Evolutionary conservation across 2,888 invertebrate species (phyloP), one percentile per base, ranked within the genome.

Genomic region (Tanypteryx hageni): DNA sequence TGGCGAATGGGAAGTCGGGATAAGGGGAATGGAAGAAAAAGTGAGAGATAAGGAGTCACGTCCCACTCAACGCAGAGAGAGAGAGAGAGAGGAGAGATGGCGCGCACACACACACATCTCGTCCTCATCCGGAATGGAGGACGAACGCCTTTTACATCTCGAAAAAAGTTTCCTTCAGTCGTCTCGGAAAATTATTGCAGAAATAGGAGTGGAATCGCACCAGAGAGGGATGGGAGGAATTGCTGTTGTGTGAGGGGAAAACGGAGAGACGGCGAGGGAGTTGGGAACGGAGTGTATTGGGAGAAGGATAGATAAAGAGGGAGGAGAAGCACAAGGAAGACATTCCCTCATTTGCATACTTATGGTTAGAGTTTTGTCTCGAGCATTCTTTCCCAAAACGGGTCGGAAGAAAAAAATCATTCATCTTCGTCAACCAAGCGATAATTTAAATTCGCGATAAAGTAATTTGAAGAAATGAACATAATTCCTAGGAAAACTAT

Each of bases 111-210:
- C 27, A 76, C 76, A 76, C 16, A 76, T 27, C 7, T 27, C 27
- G 18, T 27, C 76, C 76, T 76, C 76, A 76, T 76, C 76, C 76
- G 27, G 76, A 76, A 76, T 76, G 76, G 76, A 22, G 76, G 27
- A 76, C 76, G 76, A 76, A 76, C 22, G 22, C 22, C 27, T 76
- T 76, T 76, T 27, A 76, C 76, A 76, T 27, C 27, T 22, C 76
- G 76, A 76, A 76, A 76, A 76, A 27, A 76, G 76, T 76, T 76
- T 18, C 18, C 68, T 68, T 18, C 27, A 14, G 76, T 76, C 76
- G 76, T 13, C 27, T 76, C 76, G 76, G 27, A 76, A 76, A 76
- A 76, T 76, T 76, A 76, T 76, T 22, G 76, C 76, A 27, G 44
- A 76, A 76, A 76, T 76, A 27, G 76, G 76, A 68, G 22, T 68